A percentile compares a stretch with the other conserved stretches of the same genome.
These are phyloP conservation scores for Actenoides lindsayi DNA, from an alignment of 2,113 vertebrate genomes.

Conservation along the genomic window DNA sequence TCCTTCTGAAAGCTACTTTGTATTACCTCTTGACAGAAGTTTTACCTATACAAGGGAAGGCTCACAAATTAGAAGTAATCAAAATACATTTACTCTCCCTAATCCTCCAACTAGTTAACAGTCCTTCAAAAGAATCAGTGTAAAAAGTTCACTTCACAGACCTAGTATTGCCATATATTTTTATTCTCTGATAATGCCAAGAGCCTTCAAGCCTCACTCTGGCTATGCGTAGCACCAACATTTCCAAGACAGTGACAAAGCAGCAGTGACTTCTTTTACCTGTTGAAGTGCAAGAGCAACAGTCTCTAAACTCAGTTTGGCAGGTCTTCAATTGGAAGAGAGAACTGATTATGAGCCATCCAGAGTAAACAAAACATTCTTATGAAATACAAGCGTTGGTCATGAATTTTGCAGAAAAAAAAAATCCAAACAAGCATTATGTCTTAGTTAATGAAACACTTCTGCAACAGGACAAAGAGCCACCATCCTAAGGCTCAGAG, in stretches of 20 bases:
- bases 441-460: neutral
- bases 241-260: neutral
- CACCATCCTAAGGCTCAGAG: neutral
- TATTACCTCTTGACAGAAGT: neutral
- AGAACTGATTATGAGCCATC: neutral
- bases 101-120: neutral
- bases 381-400: neutral
- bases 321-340: neutral
- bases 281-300: neutral
- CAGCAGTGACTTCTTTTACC: neutral
- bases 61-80: neutral
- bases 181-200: neutral
- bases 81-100: neutral
- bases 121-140: neutral
- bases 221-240: neutral
- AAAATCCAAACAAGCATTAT: neutral
- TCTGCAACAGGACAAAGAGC: neutral
- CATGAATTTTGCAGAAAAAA: neutral
- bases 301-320: neutral
- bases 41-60: neutral
- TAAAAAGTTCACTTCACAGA: neutral
- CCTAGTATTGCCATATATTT: neutral
- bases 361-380: neutral
- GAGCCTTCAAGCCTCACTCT: neutral
- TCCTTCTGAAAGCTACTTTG: neutral